Conservation (phyloP, 1,140 invertebrate genomes). For the Scaptomyza pallida region DNA sequence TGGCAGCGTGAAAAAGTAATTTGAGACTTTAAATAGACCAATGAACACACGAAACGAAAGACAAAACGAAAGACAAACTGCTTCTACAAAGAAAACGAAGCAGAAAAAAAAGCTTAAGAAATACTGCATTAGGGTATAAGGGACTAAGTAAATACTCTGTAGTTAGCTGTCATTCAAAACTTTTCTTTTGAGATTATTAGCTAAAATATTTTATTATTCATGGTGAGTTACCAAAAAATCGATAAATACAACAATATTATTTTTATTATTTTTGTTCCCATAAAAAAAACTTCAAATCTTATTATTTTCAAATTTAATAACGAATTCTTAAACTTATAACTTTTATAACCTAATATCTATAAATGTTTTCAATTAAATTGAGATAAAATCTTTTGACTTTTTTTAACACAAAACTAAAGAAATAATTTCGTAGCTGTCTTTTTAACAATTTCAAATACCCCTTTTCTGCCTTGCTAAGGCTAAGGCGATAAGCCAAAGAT, state of each 20-base stretch:
- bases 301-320: too few relatives aligned
- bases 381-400: too few relatives aligned
- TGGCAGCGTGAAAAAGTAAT: constrained; percentile 71
- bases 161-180: not conserved
- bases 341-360: too few relatives aligned
- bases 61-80: constrained; percentile 55
- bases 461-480: not conserved
- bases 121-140: not conserved
- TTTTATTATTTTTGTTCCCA: too few relatives aligned
- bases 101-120: constrained; percentile 11
- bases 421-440: not conserved
- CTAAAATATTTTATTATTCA: too few relatives aligned
- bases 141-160: not conserved
- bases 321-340: too few relatives aligned
- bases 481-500: constrained; percentile 31
- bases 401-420: not conserved
- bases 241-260: too few relatives aligned
- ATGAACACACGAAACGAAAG: constrained; percentile 40
- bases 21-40: constrained; percentile 76
- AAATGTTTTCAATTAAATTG: too few relatives aligned
- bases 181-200: too few relatives aligned
- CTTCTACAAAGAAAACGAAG: constrained; percentile 48
- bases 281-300: too few relatives aligned
- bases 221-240: too few relatives aligned
- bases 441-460: constrained; percentile 6